phyloP scores from a whole-genome alignment of 1,140 invertebrate species.

The Chionoecetes opilio region DNA sequence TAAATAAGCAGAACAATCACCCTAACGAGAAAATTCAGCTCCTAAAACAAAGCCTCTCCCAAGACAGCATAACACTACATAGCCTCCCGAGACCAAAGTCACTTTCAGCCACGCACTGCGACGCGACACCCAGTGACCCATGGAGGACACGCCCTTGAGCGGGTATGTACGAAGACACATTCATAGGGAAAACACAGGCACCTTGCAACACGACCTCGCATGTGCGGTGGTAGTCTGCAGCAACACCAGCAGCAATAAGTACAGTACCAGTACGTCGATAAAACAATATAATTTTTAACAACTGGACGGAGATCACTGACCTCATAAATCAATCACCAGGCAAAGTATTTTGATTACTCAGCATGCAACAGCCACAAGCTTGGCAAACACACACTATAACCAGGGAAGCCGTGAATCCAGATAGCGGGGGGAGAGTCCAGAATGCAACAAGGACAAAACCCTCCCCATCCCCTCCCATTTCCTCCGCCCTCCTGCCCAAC shows the following conservation, averaged over 20 bases:
- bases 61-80: background rate
- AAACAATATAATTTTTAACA: too few relatives aligned
- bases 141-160: background rate
- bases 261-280: too few relatives aligned
- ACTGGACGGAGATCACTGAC: too few relatives aligned
- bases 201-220: background rate
- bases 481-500: background rate
- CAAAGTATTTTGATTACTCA: too few relatives aligned
- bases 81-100: background rate
- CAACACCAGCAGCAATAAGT: background rate
- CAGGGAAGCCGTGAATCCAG: background rate
- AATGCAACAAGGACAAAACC: background rate
- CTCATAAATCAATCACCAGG: too few relatives aligned
- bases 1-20: background rate
- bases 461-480: background rate
- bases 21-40: background rate
- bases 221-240: background rate
- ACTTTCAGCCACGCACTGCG: background rate
- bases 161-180: background rate
- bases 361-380: background rate
- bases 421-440: background rate
- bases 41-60: background rate
- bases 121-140: too few relatives aligned
- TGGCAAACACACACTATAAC: background rate
- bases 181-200: background rate